Evolutionary conservation across 2,888 invertebrate genomes (phyloP).

Genomic region (Lysandra coridon): DNA sequence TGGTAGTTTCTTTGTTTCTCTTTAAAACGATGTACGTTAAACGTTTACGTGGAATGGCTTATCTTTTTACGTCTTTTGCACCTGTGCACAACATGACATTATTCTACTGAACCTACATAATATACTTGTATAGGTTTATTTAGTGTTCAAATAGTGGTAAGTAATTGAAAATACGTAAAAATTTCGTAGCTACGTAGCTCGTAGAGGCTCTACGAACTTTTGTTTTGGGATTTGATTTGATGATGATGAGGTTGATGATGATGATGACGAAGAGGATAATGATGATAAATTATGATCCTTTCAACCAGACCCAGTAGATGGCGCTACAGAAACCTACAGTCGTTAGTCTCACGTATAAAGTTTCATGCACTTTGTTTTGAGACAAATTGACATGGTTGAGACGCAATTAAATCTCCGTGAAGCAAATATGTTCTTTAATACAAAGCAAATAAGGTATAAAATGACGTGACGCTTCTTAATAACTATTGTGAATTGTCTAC

Average conservation of each 20-base stretch:
- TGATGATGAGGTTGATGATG: background rate
- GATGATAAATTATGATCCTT: background rate
- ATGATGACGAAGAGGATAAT: background rate
- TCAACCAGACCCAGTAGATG: background rate
- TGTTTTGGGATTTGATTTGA: background rate
- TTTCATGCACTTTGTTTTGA: conserved; percentile 11
- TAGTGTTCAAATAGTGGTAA: background rate
- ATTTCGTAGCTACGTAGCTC: background rate
- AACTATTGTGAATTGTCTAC: background rate
- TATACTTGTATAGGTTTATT: background rate
- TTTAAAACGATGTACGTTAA: background rate
- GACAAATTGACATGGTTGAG: conserved; percentile 1
- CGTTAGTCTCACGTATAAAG: conserved; percentile 2
- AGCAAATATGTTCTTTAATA: background rate
- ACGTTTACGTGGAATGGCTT: background rate
- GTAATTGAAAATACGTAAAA: background rate
- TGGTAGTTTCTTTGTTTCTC: background rate
- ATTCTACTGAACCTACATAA: background rate
- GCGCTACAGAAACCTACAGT: background rate
- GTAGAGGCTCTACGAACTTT: background rate
- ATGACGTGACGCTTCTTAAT: background rate
- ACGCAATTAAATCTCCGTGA: background rate
- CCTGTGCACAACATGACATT: background rate
- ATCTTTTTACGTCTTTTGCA: background rate
- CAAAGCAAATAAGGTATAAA: background rate